Evolutionary conservation across 2,113 vertebrate species (phyloP), one percentile per base, ranked within the genome.

Genomic region (Zapornia atra): DNA sequence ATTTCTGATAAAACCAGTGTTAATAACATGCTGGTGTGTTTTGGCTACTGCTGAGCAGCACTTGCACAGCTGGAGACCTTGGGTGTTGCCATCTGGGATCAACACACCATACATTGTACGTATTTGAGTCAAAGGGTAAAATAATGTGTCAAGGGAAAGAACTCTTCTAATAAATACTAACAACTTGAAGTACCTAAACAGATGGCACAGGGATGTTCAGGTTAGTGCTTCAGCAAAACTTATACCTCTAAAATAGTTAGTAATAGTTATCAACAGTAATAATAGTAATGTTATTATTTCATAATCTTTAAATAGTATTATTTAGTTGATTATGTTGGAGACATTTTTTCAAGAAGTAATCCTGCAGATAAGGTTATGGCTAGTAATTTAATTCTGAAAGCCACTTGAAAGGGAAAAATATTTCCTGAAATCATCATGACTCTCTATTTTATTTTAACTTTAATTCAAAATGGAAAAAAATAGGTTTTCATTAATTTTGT

Each of bases 51-150:
- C 66, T 66, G 46, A 61, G 61, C n/a, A 68, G 19, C 53, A 15
- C 60, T 20, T 31, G 54, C 38, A 25, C 17, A 31, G 66, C 33
- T 46, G 51, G 31, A 71, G 28, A 51, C 40, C 48, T 33, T 13
- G 36, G n/a, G 18, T 29, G 28, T 10, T 29, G 22, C 26, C 2
- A 0, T 50, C 15, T 0, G 1, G 20, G 51, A 81, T 42, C 51
- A 65, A 42, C 42, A 34, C 44, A 21, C 42, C 2, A 1, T 14
- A 21, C 11, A 12, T 1, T 5, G 31, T 11, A 0, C 9, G 21
- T 33, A 12, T 38, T 73, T 34, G 12, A 31, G 19, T 38, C 29
- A n/a, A 66, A 28, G 15, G 11, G 11, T 46, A 60, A 65, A 51
- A 65, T 40, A 60, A 28, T 3, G 8, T 51, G 44, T 13, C 11